Conservation (phyloP, 1,140 invertebrate genomes). For the Brevipalpus yothersi region DNA sequence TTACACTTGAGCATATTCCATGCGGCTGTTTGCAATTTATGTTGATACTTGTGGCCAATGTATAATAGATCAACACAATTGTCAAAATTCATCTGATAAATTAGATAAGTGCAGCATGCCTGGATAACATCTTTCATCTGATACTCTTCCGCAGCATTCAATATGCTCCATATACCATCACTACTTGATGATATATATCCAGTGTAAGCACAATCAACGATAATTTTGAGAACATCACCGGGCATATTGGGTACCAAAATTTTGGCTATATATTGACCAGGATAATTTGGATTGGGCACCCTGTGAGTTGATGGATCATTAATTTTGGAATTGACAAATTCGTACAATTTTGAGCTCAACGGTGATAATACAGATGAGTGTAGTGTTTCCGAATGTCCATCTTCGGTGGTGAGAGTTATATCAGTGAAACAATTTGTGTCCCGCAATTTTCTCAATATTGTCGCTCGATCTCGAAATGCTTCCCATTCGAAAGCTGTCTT, state of each 20-base stretch:
- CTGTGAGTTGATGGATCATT: background rate
- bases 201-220: conserved; percentile 2
- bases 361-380: background rate
- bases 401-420: background rate
- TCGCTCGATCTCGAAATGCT: background rate
- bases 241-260: background rate
- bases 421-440: background rate
- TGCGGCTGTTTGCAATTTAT: background rate
- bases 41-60: background rate
- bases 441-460: background rate
- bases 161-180: background rate
- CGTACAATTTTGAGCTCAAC: background rate
- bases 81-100: background rate
- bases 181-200: background rate
- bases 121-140: background rate
- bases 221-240: background rate
- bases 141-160: background rate
- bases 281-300: background rate
- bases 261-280: background rate
- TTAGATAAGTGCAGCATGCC: background rate
- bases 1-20: background rate
- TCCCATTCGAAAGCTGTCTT: background rate
- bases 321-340: background rate
- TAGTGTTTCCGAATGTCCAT: background rate
- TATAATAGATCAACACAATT: conserved; percentile 1